Evolutionary conservation across 2,113 vertebrate species (phyloP), one percentile per base, ranked within the genome.

Genomic region (Tichodroma muraria): DNA sequence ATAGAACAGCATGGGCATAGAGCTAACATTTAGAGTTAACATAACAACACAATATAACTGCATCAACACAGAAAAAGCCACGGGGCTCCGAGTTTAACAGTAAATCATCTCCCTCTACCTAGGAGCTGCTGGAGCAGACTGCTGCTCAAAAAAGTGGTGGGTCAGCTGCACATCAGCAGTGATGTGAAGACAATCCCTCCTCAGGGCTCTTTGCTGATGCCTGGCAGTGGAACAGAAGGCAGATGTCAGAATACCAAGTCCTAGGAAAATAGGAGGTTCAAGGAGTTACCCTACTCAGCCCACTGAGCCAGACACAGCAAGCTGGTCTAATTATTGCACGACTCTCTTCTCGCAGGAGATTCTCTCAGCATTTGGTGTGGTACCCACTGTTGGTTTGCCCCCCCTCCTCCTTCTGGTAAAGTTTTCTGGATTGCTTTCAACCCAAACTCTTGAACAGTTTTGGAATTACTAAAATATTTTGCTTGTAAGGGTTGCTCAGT

Each of bases 381-480:
- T 31, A 65, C 10, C 25, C 22, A 31, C 4, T 2, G 24, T 23
- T 61, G 1, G 2, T 30, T 49, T n/a, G 11, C 7, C 3, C 0
- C 5, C 3, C 6, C 7, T 13, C 3, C 9, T 20, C 33, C 42
- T 82, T 30, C 80, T 37, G 25, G n/a, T 30, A 21, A 53, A 47
- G 15, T 70, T 59, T 78, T 38, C 23, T 7, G 42, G 38, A 17
- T 42, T 68, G 18, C 35, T 44, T 59, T 59, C 66, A 79, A 60
- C 11, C 13, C 33, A 61, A 65, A 59, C 50, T 77, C 42, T 35
- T 31, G 56, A 69, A 24, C 8, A 33, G 31, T 53, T 82, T 24
- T 53, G 14, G 28, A 82, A 73, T 35, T 13, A 81, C 30, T 73
- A 19, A 61, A 75, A 42, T 27, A 45, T n/a, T 87, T 88, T 59